phyloP scores from a whole-genome alignment of 2,797 vertebrate species.

The Cossypha dichroa region DNA sequence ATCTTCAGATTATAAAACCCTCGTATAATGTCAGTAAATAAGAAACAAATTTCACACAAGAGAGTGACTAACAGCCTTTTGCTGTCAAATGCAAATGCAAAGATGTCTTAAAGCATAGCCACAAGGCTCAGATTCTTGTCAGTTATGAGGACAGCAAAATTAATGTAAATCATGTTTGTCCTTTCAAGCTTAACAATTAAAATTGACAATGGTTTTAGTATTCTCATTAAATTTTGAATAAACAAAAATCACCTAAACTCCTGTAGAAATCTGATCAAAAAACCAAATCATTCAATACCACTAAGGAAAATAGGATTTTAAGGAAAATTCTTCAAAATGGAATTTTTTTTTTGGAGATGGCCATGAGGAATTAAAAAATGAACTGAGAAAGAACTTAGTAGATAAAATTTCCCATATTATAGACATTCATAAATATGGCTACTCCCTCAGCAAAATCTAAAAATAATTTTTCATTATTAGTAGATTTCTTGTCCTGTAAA shows the following conservation, averaged over 20 bases:
- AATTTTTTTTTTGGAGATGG: background rate
- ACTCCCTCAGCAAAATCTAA: accelerated
- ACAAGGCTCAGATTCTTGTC: constrained; percentile 48
- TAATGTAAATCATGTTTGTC: constrained; percentile 66
- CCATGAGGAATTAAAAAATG: background rate
- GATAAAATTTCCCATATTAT: background rate
- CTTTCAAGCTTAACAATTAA: constrained; percentile 52
- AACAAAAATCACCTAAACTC: background rate
- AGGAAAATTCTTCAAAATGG: background rate
- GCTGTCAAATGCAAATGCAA: constrained; percentile 31
- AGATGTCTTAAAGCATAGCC: constrained; percentile 13
- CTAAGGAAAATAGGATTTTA: background rate
- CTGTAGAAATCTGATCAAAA: background rate
- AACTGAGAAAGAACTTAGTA: background rate
- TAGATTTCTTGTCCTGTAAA: background rate
- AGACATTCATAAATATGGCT: background rate
- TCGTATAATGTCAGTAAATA: constrained; percentile 51
- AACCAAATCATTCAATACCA: background rate
- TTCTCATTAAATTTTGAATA: constrained; percentile 51
- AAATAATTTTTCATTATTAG: background rate
- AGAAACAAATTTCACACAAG: constrained; percentile 19
- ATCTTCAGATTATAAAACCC: constrained; percentile 16
- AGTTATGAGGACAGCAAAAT: constrained; percentile 31
- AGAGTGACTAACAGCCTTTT: constrained; percentile 39
- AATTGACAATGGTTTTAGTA: background rate